These are phyloP conservation scores for Dasyurus viverrinus DNA, from an alignment of 2,113 vertebrate species.

Conservation along the genomic window DNA sequence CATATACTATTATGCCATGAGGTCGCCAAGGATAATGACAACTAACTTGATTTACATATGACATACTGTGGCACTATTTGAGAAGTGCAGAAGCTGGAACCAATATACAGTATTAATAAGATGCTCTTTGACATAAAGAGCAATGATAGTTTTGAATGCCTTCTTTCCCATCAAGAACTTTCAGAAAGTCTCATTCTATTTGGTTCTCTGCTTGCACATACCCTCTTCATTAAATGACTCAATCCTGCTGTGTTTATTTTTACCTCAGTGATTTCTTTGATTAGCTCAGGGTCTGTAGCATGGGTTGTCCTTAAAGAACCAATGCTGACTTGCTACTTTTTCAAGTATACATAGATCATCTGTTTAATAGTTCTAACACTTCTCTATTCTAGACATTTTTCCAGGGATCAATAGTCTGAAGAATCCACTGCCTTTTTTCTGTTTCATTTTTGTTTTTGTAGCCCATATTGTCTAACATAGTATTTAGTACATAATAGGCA, in stretches of 20 bases:
- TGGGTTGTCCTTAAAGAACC: not conserved
- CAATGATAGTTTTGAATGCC: not conserved
- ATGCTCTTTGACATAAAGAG: not conserved
- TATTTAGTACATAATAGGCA: not conserved
- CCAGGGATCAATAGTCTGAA: not conserved
- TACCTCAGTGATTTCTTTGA: conserved; percentile 31
- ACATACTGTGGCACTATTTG: not conserved
- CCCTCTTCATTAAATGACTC: conserved; percentile 56
- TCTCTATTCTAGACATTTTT: not conserved
- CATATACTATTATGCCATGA: not conserved
- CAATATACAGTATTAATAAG: fast-evolving
- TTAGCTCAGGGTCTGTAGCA: conserved; percentile 68
- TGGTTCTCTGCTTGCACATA: not conserved
- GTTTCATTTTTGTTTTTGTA: not conserved
- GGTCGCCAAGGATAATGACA: not conserved
- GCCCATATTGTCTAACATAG: not conserved
- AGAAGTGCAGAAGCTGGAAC: not conserved
- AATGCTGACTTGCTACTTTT: not conserved
- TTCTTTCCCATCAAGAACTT: not conserved
- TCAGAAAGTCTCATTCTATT: not conserved
- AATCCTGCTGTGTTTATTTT: conserved; percentile 55
- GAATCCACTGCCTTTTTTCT: not conserved
- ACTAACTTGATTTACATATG: conserved; percentile 20
- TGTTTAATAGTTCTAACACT: not conserved
- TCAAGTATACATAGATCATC: not conserved